A percentile compares a stretch with the other conserved stretches of the same genome.
Conservation (phyloP, 2,113 vertebrate genomes). For the Felis chaus region DNA sequence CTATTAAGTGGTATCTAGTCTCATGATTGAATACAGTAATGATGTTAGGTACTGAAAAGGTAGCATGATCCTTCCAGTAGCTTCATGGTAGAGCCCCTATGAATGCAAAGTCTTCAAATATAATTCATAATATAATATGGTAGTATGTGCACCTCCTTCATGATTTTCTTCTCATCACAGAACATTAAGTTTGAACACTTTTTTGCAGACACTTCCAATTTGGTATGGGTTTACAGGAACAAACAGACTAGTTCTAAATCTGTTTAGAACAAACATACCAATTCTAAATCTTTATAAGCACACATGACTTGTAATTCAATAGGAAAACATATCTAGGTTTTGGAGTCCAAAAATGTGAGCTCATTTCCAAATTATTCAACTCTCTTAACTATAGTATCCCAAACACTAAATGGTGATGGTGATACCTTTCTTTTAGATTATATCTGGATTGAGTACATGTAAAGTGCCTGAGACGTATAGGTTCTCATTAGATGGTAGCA, state of each 20-base stretch:
- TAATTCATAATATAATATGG: not conserved
- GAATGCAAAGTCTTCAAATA: not conserved
- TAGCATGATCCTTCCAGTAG: not conserved
- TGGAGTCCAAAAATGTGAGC: not conserved
- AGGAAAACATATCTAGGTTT: not conserved
- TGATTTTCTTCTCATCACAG: slow-evolving; percentile 40
- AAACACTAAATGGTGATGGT: not conserved
- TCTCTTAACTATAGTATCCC: not conserved
- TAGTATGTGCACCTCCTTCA: not conserved
- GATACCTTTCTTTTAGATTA: not conserved
- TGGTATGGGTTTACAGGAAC: not conserved
- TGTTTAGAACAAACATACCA: not conserved
- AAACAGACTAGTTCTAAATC: not conserved
- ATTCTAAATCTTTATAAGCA: not conserved
- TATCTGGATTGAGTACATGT: not conserved
- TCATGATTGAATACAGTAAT: not conserved
- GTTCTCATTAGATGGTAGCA: not conserved
- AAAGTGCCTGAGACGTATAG: not conserved
- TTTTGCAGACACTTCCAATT: not conserved
- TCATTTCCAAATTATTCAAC: not conserved
- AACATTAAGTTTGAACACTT: not conserved
- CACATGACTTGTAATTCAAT: not conserved
- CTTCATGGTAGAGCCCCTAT: not conserved
- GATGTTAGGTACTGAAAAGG: not conserved
- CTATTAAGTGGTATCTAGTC: not conserved